Evolutionary conservation across 2,888 invertebrate genomes (phyloP), one percentile per base, ranked within the genome.

Genomic region (Macrophya annulata): DNA sequence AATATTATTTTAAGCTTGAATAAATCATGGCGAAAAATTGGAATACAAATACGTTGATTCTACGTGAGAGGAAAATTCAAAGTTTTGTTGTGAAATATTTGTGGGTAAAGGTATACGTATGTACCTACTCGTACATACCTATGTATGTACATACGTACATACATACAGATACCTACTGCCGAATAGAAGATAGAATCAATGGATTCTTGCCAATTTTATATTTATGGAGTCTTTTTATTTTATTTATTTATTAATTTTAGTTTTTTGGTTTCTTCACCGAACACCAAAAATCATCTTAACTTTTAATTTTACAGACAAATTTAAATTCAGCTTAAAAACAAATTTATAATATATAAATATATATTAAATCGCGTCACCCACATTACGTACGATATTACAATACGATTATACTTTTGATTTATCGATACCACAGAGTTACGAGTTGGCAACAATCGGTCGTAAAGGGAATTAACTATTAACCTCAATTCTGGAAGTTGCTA

Each of bases 41-140:
- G 9, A 83, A 83, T 83, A 83, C 83, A 83, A 83, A 48, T 83
- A 68, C 25, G 37, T 83, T 68, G 68, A 83, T 65, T 71, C 31
- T 62, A 62, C 17, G n/a, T 21, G 68, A 5, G 83, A 68, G 83
- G 51, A 51, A 65, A 82, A 68, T 68, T 48, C 83, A 17, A 25
- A 68, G 48, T 48, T 25, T 68, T 48, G 4, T 15, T 68, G 48
- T 83, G 25, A 81, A 81, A 81, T 81, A 62, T 81, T 81, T 81
- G 59, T 21, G 8, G 21, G 43, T 79, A 55, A n/a, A n/a, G 31
- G 31, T 12, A 51, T 62, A 62, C 62, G 62, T 72, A 43, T 43
- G 45, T 72, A 72, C 31, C 1, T 31, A 31, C 31, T 31, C 31
- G 31, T 31, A 31, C n/a, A n/a, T n/a, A n/a, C n/a, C n/a, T n/a